phyloP scores from a whole-genome alignment of 2,888 invertebrate genomes.

The Stenoptilia bipunctidactyla region DNA sequence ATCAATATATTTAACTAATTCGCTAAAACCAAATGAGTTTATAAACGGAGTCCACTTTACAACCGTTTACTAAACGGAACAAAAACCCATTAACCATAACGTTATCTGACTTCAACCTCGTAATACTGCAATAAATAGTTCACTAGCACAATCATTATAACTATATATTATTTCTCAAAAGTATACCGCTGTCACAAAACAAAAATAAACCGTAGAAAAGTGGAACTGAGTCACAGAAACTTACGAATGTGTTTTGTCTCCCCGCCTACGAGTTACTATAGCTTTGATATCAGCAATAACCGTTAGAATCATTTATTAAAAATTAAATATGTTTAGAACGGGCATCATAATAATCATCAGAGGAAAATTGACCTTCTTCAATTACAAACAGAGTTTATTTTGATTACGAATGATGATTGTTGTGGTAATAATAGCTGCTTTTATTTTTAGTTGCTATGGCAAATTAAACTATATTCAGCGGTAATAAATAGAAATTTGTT shows the following conservation, averaged over 20 bases:
- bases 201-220: background rate
- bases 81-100: background rate
- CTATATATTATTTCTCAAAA: background rate
- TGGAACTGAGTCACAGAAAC: background rate
- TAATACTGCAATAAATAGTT: conserved; percentile 1
- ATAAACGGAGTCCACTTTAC: too few species aligned
- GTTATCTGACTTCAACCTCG: background rate
- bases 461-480: too few species aligned
- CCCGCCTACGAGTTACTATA: background rate
- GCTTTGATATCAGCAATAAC: background rate
- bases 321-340: background rate
- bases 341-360: background rate
- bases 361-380: background rate
- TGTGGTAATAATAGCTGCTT: too few species aligned
- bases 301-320: background rate
- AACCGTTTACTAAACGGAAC: background rate
- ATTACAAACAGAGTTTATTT: too few species aligned
- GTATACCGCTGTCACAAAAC: background rate
- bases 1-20: too few species aligned
- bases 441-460: too few species aligned
- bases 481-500: too few species aligned
- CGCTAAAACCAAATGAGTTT: too few species aligned
- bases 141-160: conserved; percentile 1
- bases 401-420: too few species aligned
- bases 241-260: background rate